Conservation (phyloP, 2,113 vertebrate species). For the Bucco capensis region DNA sequence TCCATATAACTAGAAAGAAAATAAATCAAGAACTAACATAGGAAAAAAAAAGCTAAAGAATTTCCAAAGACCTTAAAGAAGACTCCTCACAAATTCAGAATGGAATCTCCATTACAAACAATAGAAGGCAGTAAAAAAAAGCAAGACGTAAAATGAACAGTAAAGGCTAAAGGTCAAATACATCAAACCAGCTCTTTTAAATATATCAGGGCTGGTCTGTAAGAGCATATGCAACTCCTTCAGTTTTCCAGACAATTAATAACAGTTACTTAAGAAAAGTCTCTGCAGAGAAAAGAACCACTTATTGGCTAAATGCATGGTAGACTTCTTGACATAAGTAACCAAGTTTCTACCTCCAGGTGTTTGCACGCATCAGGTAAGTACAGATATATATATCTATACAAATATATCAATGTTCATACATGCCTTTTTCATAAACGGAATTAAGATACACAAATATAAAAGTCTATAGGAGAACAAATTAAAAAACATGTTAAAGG, state of each 20-base stretch:
- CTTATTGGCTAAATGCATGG: background rate
- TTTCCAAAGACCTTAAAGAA: background rate
- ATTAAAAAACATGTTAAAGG: background rate
- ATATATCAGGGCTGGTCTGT: no score
- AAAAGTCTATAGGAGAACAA: background rate
- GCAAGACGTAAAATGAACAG: background rate
- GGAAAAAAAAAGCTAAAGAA: background rate
- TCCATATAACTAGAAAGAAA: background rate
- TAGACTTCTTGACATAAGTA: background rate
- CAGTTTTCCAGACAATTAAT: background rate
- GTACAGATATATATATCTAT: accelerated
- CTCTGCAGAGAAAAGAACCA: background rate
- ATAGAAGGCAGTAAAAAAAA: background rate
- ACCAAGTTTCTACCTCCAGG: background rate
- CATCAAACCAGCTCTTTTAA: background rate
- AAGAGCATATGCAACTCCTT: background rate
- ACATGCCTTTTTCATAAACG: background rate
- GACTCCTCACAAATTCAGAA: background rate
- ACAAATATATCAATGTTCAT: background rate
- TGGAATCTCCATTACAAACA: background rate
- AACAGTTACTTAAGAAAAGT: background rate
- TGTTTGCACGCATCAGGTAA: background rate
- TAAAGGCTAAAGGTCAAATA: background rate
- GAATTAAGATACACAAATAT: background rate
- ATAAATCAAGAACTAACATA: background rate